Evolutionary conservation across 92 coral and sea anemone genomes (phyloP), one percentile per base, ranked within the genome.

Genomic region (Meandrina meandrites): DNA sequence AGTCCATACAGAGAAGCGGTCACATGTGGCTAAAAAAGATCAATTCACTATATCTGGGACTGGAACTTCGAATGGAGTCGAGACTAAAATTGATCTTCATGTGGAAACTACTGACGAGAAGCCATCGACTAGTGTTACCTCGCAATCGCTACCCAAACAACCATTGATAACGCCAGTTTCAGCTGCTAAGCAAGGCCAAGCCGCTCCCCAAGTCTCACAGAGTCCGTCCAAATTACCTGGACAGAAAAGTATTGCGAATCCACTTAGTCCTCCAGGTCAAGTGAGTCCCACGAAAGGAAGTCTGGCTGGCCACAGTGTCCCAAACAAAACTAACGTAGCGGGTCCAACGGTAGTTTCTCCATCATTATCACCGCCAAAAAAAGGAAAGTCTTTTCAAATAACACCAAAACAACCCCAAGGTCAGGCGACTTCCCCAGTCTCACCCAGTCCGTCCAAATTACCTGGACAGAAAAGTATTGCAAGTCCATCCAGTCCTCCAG

Each of bases 11-110:
- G 12, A 5, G 12, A 78, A 48, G 18, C 42, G 40, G 28, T 50
- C 81, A 48, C 40, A 50, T 27, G 22, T 50, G 66, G 66, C 13
- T 30, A 78, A 78, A 78, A 78, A 78, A 51, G 81, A 78, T 32
- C 17, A 50, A 30, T 78, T 78, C 40, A 78, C 37, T 19, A 78
- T 78, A 78, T 37, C 67, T 30, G 67, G 81, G 4, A 48, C 47
- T 8, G 81, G 37, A 78, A 28, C 64, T 6, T 37, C 66, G 5
- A 48, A 78, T 50, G 81, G 67, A 50, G 7, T 1, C 11, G 48
- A 51, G 32, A 53, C 64, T 4, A 56, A 78, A 54, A 28, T 78
- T 2, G 24, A 50, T 31, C 34, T 78, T 28, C 66, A 51, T 19
- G 66, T 51, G 81, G 64, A 78, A 31, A 27, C 81, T 31, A 75